A percentile compares a stretch with the other conserved stretches of the same genome.
These are phyloP conservation scores for Pocillopora damicornis DNA, from an alignment of 64 coral and sea anemone genomes.

Conservation along the genomic window DNA sequence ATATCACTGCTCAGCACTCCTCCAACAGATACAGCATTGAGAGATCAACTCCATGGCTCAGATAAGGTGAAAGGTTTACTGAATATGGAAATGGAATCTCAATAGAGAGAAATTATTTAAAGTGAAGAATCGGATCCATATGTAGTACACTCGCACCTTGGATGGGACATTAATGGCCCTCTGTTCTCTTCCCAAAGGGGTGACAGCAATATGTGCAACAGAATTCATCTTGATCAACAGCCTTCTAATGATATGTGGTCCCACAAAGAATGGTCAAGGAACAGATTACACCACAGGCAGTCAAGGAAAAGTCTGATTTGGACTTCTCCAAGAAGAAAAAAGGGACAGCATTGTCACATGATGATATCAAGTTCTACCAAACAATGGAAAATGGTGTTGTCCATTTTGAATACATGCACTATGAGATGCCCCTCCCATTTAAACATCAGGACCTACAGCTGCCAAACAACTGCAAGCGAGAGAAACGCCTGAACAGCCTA, in stretches of 20 bases:
- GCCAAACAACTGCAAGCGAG: slow-evolving; percentile 59
- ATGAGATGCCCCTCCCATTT: slow-evolving; percentile 56
- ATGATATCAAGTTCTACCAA: slow-evolving; percentile 48
- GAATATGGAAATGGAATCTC: not conserved
- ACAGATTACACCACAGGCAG: not conserved
- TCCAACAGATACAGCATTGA: not conserved
- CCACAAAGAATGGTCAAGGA: no score
- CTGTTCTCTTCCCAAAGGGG: no score
- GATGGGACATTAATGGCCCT: no score
- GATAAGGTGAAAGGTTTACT: slow-evolving; percentile 2
- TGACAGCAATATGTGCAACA: no score
- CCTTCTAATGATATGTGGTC: no score
- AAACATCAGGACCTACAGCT: slow-evolving; percentile 45
- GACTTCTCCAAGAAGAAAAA: slow-evolving; percentile 60
- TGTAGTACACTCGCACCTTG: no score
- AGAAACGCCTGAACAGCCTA: slow-evolving; percentile 45
- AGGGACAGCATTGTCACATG: slow-evolving; percentile 46
- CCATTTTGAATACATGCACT: slow-evolving; percentile 44
- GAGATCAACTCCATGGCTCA: slow-evolving; percentile 2
- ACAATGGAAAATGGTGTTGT: slow-evolving; percentile 38
- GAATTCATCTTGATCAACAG: no score
- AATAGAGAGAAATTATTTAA: not conserved
- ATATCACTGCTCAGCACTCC: not conserved
- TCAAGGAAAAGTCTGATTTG: slow-evolving; percentile 19
- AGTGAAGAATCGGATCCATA: not conserved